Conservation (phyloP, 2,797 vertebrate species). For the Betta splendens region DNA sequence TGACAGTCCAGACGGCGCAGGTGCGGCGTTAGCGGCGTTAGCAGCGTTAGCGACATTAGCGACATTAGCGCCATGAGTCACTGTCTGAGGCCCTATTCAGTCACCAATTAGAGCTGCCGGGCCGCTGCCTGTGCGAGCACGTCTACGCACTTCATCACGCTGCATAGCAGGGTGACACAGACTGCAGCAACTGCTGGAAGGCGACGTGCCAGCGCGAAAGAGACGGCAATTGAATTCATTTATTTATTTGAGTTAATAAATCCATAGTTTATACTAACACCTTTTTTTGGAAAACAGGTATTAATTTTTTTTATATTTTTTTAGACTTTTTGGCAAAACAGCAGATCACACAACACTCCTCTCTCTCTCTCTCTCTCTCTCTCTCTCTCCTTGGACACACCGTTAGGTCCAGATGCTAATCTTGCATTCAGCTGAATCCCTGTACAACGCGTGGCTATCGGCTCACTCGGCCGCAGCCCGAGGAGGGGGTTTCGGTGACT, state of each 20-base stretch:
- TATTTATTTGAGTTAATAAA: too few species aligned
- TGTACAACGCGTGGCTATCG: slow-evolving; percentile 27
- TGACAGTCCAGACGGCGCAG: slow-evolving; percentile 40
- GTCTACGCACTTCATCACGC: slow-evolving; percentile 33
- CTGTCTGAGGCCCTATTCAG: slow-evolving; percentile 47
- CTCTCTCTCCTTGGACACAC: too few species aligned
- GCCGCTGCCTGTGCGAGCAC: slow-evolving; percentile 60
- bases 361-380: too few species aligned
- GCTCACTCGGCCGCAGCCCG: slow-evolving; percentile 38
- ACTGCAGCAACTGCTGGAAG: slow-evolving; percentile 3
- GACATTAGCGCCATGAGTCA: slow-evolving; percentile 61
- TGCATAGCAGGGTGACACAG: slow-evolving; percentile 16
- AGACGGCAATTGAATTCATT: background rate
- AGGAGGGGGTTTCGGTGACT: slow-evolving; percentile 58
- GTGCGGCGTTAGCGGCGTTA: slow-evolving; percentile 48
- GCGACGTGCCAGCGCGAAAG: slow-evolving; percentile 21
- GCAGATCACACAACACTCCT: background rate
- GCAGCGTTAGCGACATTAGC: slow-evolving; percentile 44
- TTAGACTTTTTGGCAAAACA: slow-evolving; percentile 1
- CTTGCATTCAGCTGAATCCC: too few species aligned
- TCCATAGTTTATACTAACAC: too few species aligned
- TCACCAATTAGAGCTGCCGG: slow-evolving; percentile 32
- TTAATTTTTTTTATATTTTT: too few species aligned
- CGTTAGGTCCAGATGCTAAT: slow-evolving; percentile 48
- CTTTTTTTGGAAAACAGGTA: too few species aligned